phyloP scores from a whole-genome alignment of 2,888 invertebrate species.

The Petrolisthes cinctipes region DNA sequence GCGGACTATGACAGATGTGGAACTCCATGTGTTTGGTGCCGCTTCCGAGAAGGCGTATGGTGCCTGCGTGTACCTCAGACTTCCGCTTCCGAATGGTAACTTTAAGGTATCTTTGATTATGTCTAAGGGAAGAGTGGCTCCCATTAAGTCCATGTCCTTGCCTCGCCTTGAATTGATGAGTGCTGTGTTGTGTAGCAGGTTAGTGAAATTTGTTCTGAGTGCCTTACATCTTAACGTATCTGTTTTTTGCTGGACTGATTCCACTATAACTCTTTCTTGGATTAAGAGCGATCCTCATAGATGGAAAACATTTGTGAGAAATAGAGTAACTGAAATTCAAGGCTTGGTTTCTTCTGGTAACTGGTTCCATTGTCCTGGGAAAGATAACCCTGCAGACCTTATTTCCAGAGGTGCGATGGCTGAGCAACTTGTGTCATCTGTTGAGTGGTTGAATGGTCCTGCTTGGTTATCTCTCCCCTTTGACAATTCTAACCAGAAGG shows the following conservation, averaged over 20 bases:
- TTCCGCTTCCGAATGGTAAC: background rate
- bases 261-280: constrained; percentile 50
- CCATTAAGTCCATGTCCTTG: constrained; percentile 55
- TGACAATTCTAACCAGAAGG: too few relatives aligned
- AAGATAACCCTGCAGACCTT: constrained; percentile 26
- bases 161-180: constrained; percentile 61
- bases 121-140: constrained; percentile 53
- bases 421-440: constrained; percentile 4
- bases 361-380: constrained; percentile 12
- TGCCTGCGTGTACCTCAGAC: constrained; percentile 22
- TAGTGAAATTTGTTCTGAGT: constrained; percentile 50
- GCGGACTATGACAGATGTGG: background rate
- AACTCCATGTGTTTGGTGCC: constrained; percentile 52
- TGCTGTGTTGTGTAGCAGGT: constrained; percentile 45
- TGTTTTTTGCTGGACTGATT: constrained; percentile 62
- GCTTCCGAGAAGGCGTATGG: constrained; percentile 46
- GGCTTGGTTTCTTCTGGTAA: background rate
- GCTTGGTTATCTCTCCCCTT: constrained; percentile 2
- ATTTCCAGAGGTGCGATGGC: constrained; percentile 28
- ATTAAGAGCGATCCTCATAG: constrained; percentile 44
- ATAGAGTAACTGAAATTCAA: constrained; percentile 17
- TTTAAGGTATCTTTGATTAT: background rate
- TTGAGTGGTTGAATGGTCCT: constrained; percentile 25
- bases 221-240: constrained; percentile 29
- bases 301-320: constrained; percentile 34